Evolutionary conservation across 2,888 invertebrate species (phyloP).

Genomic region (Capitulum mitella): DNA sequence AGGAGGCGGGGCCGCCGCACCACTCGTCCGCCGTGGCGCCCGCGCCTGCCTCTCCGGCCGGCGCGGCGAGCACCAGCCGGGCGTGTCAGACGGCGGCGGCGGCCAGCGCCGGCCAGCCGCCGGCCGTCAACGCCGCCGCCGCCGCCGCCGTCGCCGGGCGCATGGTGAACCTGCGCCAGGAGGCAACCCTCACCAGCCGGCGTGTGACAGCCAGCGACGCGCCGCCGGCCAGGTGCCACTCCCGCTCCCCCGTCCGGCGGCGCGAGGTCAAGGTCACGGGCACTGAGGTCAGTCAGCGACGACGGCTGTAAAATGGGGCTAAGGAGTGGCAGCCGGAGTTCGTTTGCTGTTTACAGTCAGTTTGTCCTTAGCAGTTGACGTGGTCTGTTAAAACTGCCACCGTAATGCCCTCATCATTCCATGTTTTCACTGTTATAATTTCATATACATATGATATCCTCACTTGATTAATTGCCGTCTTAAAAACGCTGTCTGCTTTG

Average conservation of each 20-base stretch:
- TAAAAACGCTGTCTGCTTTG: too few relatives aligned
- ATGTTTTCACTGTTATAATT: too few relatives aligned
- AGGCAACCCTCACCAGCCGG: constrained; percentile 30
- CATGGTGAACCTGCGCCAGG: constrained; percentile 33
- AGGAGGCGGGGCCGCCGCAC: not conserved
- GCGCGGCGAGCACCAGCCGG: not conserved
- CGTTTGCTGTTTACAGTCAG: too few relatives aligned
- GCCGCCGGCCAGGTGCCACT: not conserved
- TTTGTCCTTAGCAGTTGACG: too few relatives aligned
- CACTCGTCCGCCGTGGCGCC: not conserved
- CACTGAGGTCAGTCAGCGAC: not conserved
- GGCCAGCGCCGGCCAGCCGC: constrained; percentile 23
- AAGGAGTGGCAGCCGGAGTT: too few relatives aligned
- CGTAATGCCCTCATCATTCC: too few relatives aligned
- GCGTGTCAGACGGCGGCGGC: too few relatives aligned
- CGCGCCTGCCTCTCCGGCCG: not conserved
- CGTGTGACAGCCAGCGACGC: constrained; percentile 21
- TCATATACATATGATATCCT: too few relatives aligned
- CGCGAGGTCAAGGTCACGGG: not conserved
- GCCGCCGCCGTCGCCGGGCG: constrained; percentile 23
- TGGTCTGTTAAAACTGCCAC: too few relatives aligned
- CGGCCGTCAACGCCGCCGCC: constrained; percentile 26
- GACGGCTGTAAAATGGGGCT: too few relatives aligned
- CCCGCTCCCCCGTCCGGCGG: not conserved
- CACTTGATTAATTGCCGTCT: too few relatives aligned